phyloP scores from a whole-genome alignment of 2,888 invertebrate species.

The Heteromurus nitidus region DNA sequence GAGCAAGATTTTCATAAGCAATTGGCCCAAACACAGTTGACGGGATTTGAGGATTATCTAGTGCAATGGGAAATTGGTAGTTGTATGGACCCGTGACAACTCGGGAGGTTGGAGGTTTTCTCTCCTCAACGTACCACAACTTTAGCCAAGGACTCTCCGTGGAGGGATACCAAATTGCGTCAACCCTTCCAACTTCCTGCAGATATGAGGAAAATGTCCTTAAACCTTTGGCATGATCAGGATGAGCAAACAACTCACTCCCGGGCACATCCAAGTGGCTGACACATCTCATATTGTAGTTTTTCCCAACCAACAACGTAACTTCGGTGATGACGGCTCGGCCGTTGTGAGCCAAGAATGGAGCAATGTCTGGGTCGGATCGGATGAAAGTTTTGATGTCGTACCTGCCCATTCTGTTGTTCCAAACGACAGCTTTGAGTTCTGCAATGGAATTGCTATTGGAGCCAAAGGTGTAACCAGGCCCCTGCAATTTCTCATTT shows the following conservation, averaged over 20 bases:
- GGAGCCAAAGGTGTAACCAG: constrained; percentile 51
- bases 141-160: constrained; percentile 58
- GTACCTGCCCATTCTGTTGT: not conserved
- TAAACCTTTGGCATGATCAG: not conserved
- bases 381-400: constrained; percentile 45
- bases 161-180: constrained; percentile 54
- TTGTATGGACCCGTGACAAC: constrained; percentile 44
- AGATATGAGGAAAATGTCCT: not conserved
- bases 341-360: constrained; percentile 57
- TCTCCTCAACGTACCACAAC: constrained; percentile 37
- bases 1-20: not conserved
- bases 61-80: constrained; percentile 13
- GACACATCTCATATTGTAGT: constrained; percentile 44
- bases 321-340: constrained; percentile 44
- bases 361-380: constrained; percentile 38
- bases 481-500: constrained; percentile 5
- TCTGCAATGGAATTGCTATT: constrained; percentile 60
- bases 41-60: constrained; percentile 31
- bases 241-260: constrained; percentile 41
- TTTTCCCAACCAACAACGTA: constrained; percentile 11
- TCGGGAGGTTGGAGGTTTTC: constrained; percentile 25
- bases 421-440: constrained; percentile 62
- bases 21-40: constrained; percentile 27
- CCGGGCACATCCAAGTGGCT: constrained; percentile 27
- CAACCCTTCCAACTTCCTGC: constrained; percentile 35